Evolutionary conservation across 2,113 vertebrate species (phyloP).

Genomic region (Callorhinus ursinus): DNA sequence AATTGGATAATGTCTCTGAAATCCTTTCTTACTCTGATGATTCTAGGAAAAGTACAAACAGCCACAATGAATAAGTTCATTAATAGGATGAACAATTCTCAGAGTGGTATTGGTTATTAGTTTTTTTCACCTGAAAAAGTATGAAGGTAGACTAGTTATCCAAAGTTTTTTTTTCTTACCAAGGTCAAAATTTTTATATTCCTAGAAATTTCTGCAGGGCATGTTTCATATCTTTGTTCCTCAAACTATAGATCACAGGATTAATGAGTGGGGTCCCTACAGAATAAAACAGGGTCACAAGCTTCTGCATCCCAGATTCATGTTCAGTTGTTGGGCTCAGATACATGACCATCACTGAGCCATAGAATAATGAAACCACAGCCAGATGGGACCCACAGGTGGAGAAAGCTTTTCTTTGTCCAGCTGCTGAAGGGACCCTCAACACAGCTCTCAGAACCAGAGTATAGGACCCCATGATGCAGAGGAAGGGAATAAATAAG

Average conservation of each 20-base stretch:
- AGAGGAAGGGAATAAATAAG: background rate
- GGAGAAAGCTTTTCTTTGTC: background rate
- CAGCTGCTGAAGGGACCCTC: background rate
- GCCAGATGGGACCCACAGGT: background rate
- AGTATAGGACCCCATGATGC: background rate
- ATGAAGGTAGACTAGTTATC: background rate
- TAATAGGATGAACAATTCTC: background rate
- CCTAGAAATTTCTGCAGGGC: background rate
- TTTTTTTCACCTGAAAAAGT: background rate
- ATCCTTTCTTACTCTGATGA: background rate
- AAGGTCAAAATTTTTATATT: background rate
- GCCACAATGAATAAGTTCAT: background rate
- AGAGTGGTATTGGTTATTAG: background rate
- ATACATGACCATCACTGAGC: background rate
- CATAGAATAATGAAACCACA: background rate
- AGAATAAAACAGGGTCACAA: background rate
- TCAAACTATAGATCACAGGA: background rate
- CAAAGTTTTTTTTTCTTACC: background rate
- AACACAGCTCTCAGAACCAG: background rate
- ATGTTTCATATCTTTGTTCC: background rate
- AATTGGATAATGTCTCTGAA: background rate
- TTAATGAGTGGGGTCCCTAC: background rate
- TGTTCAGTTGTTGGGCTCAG: background rate
- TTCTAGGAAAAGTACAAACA: background rate
- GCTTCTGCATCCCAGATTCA: background rate